A percentile compares a stretch with the other conserved stretches of the same genome.
phyloP scores from a whole-genome alignment of 2,888 invertebrate species.

The Hesperia comma region DNA sequence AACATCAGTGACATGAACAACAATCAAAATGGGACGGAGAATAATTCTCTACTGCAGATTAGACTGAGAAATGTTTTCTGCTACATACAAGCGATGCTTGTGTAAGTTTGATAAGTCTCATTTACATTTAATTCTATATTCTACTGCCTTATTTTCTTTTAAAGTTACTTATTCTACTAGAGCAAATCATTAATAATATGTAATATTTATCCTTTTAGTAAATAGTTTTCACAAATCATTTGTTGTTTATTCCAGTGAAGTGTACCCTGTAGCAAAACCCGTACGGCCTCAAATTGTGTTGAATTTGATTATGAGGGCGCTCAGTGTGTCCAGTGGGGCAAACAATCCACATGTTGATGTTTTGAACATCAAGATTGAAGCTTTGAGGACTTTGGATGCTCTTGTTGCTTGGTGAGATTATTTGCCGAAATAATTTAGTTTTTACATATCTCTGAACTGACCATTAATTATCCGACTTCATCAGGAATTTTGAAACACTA shows the following conservation, averaged over 20 bases:
- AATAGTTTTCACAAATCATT: no score
- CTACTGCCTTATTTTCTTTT: no score
- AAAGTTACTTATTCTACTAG: background rate
- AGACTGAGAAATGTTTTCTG: constrained; percentile 68
- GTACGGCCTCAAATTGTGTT: constrained; percentile 65
- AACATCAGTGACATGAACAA: constrained; percentile 47
- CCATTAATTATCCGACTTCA: no score
- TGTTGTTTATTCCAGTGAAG: constrained; percentile 57
- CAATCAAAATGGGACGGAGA: constrained; percentile 48
- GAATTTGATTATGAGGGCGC: constrained; percentile 62
- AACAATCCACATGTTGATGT: constrained; percentile 49
- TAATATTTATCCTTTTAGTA: no score
- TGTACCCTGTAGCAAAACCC: constrained; percentile 72
- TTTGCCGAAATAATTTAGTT: background rate
- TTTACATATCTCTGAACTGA: no score
- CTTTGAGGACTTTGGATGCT: constrained; percentile 69
- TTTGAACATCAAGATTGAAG: constrained; percentile 59
- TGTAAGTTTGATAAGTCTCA: constrained; percentile 61
- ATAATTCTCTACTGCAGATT: constrained; percentile 50
- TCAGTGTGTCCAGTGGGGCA: constrained; percentile 59
- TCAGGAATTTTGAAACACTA: no score
- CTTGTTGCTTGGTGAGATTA: constrained; percentile 63
- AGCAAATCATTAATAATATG: no score
- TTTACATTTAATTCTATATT: background rate
- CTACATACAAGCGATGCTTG: constrained; percentile 75